Evolutionary conservation across 2,797 vertebrate species (phyloP).

Genomic region (Scarus forsteni): DNA sequence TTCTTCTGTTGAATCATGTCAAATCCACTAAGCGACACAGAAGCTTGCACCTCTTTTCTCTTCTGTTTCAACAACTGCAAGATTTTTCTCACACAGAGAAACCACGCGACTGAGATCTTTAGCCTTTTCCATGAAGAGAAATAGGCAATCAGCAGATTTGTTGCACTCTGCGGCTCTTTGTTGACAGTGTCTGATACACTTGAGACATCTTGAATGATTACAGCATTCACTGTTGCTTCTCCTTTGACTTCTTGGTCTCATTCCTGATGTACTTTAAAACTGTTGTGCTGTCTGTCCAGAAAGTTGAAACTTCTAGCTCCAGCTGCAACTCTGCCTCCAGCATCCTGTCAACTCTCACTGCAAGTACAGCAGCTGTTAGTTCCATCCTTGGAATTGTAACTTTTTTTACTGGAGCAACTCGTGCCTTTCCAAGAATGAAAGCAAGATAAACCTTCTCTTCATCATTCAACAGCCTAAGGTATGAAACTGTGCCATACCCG

Average conservation of each 20-base stretch:
- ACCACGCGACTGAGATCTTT: too few species aligned
- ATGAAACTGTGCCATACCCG: neutral
- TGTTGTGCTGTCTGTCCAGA: neutral
- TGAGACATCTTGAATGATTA: too few species aligned
- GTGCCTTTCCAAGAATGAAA: neutral
- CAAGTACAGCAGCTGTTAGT: too few species aligned
- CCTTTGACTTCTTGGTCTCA: neutral
- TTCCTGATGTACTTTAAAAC: neutral
- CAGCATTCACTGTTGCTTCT: too few species aligned
- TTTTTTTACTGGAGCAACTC: neutral
- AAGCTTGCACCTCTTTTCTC: neutral
- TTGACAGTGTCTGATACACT: too few species aligned
- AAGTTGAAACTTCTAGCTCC: neutral
- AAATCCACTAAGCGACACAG: neutral
- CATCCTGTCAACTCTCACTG: neutral
- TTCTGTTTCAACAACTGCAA: too few species aligned
- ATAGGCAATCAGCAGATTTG: too few species aligned
- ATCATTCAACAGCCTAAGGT: neutral
- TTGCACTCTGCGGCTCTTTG: too few species aligned
- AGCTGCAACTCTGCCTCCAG: neutral
- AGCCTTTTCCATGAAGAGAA: too few species aligned
- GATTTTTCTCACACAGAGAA: too few species aligned
- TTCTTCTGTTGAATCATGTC: neutral
- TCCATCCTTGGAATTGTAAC: too few species aligned
- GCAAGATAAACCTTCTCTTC: neutral